Evolutionary conservation across 2,888 invertebrate species (phyloP).

Genomic region (Lysandra coridon): DNA sequence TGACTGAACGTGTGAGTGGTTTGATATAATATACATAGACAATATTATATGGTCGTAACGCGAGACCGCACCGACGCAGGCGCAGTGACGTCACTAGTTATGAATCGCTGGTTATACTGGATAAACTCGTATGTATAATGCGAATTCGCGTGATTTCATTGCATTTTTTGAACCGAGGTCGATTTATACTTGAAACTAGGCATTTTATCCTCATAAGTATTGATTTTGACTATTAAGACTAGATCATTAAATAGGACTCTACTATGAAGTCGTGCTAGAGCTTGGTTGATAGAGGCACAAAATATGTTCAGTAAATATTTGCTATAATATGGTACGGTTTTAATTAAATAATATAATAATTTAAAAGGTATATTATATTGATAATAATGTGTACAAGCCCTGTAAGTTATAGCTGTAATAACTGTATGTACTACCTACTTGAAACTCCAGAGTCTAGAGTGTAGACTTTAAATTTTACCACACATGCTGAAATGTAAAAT

Average conservation of each 20-base stretch:
- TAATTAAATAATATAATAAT: no score
- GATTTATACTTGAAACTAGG: neutral
- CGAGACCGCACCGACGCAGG: conserved; percentile 24
- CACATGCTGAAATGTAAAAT: no score
- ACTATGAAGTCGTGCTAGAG: neutral
- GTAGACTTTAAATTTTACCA: no score
- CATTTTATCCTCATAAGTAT: neutral
- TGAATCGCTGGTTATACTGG: conserved; percentile 14
- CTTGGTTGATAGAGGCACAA: neutral
- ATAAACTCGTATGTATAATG: conserved; percentile 24
- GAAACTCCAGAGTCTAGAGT: no score
- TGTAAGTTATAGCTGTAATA: neutral
- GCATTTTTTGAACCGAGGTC: conserved; percentile 28
- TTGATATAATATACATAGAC: conserved; percentile 18
- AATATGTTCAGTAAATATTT: no score
- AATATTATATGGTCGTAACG: conserved; percentile 15
- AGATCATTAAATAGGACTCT: neutral
- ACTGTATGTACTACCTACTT: no score
- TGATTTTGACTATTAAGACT: no score
- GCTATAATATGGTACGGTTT: no score
- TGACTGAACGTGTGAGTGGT: conserved; percentile 18
- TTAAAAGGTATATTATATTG: neutral
- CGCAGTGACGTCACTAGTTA: conserved; percentile 23
- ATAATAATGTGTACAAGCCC: neutral
- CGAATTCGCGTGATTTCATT: conserved; percentile 21